These are phyloP conservation scores for Microcebus jonahi DNA, from an alignment of 2,113 vertebrate species.

Conservation along the genomic window DNA sequence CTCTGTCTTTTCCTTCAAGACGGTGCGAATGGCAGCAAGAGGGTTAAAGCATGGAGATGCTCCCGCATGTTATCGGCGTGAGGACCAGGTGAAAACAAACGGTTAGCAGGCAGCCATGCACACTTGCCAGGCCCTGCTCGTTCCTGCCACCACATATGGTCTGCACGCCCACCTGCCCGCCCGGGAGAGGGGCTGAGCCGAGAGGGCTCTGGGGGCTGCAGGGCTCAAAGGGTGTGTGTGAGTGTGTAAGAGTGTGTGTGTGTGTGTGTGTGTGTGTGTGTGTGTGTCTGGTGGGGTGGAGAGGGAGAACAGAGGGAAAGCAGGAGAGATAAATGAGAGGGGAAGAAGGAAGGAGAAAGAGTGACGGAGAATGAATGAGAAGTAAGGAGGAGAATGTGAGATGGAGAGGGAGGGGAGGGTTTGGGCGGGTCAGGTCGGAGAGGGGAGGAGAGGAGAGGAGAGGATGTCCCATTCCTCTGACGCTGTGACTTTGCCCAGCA, in stretches of 20 bases:
- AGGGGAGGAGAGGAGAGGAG: accelerated
- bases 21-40: slow-evolving; percentile 27
- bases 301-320: background rate
- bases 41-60: slow-evolving; percentile 67
- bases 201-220: background rate
- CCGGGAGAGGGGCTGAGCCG: slow-evolving; percentile 32
- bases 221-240: background rate
- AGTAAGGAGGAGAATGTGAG: background rate
- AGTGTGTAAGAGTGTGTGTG: background rate
- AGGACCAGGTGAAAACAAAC: slow-evolving; percentile 76
- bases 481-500: background rate
- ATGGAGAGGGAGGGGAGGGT: background rate
- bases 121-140: slow-evolving; percentile 58
- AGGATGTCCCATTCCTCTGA: background rate
- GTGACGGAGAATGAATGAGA: background rate
- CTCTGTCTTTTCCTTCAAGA: slow-evolving; percentile 5
- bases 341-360: background rate
- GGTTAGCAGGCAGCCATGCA: slow-evolving; percentile 68
- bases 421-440: no score
- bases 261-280: background rate
- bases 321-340: background rate
- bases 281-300: background rate
- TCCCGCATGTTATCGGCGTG: slow-evolving; percentile 55
- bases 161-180: background rate
- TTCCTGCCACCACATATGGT: slow-evolving; percentile 70